phyloP scores from a whole-genome alignment of 2,888 invertebrate species.

The Dyspetes luteomarginatus region DNA sequence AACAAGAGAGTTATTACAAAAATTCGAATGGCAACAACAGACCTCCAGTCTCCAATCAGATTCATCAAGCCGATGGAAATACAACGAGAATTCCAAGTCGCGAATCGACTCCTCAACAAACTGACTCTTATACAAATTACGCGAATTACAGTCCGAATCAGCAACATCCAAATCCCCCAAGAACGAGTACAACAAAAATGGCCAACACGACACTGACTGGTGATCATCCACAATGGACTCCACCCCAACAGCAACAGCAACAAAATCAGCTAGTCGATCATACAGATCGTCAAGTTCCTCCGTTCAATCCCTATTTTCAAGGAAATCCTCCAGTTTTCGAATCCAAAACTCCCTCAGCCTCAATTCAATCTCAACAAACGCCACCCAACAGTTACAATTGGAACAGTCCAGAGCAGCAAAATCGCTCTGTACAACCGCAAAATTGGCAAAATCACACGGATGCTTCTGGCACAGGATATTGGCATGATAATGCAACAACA shows the following conservation, averaged over 20 bases:
- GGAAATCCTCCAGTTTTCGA: slow-evolving; percentile 47
- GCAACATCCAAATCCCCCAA: slow-evolving; percentile 64
- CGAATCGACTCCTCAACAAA: slow-evolving; percentile 73
- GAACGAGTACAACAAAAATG: slow-evolving; percentile 47
- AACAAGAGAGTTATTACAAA: slow-evolving; percentile 78
- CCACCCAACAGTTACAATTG: slow-evolving; percentile 74
- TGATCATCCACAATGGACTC: slow-evolving; percentile 58
- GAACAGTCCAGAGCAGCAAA: slow-evolving; percentile 71
- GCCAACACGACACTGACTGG: slow-evolving; percentile 12
- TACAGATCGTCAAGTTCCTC: slow-evolving; percentile 48
- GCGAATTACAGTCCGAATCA: slow-evolving; percentile 72
- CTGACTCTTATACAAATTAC: slow-evolving; percentile 74
- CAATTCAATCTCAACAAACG: slow-evolving; percentile 51
- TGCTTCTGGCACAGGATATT: slow-evolving; percentile 67
- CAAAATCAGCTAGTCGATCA: slow-evolving; percentile 37
- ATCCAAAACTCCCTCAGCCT: not conserved
- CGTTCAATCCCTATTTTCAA: slow-evolving; percentile 61
- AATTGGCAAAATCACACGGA: slow-evolving; percentile 77
- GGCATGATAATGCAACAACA: slow-evolving; percentile 72
- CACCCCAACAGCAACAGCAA: slow-evolving; percentile 51
- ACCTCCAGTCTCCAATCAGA: slow-evolving; percentile 66
- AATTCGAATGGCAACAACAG: slow-evolving; percentile 79
- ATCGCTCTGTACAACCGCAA: slow-evolving; percentile 62
- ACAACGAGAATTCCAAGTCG: slow-evolving; percentile 66
- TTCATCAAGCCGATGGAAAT: slow-evolving; percentile 69